Evolutionary conservation across 2,888 invertebrate genomes (phyloP).

Genomic region (Cheilosia variabilis): DNA sequence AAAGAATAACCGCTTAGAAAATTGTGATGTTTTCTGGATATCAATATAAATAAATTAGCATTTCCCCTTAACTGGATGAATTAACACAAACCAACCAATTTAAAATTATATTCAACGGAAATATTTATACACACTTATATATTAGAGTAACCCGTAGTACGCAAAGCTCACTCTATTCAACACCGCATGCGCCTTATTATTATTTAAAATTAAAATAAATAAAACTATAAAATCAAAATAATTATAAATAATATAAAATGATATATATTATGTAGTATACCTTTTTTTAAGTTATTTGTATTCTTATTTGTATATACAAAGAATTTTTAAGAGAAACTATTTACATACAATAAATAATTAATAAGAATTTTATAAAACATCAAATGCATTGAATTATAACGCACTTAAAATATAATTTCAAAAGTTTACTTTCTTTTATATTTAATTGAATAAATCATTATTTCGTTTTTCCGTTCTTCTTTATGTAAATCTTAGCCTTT

Average conservation of each 20-base stretch:
- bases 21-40: conserved; percentile 63
- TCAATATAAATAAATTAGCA: conserved; percentile 30
- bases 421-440: conserved; percentile 5
- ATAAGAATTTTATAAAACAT: conserved; percentile 32
- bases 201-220: conserved; percentile 25
- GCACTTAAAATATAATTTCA: conserved; percentile 37
- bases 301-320: conserved; percentile 55
- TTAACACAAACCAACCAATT: conserved; percentile 39
- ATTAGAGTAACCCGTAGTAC: conserved; percentile 45
- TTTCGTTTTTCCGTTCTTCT: conserved; percentile 44
- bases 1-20: conserved; percentile 50
- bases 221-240: conserved; percentile 45
- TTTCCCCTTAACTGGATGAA: conserved; percentile 53
- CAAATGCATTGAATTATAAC: conserved; percentile 22
- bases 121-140: conserved; percentile 55
- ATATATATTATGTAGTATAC: conserved; percentile 49
- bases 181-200: conserved; percentile 73
- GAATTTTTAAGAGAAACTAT: conserved; percentile 4
- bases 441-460: conserved; percentile 39
- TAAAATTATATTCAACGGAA: conserved; percentile 44
- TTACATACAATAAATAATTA: conserved; percentile 22
- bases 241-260: conserved; percentile 30
- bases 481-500: conserved; percentile 23
- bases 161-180: conserved; percentile 51
- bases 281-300: conserved; percentile 30